A percentile compares a stretch with the other conserved stretches of the same genome.
Evolutionary conservation across 2,113 vertebrate species (phyloP).

Genomic region (Tursiops truncatus): DNA sequence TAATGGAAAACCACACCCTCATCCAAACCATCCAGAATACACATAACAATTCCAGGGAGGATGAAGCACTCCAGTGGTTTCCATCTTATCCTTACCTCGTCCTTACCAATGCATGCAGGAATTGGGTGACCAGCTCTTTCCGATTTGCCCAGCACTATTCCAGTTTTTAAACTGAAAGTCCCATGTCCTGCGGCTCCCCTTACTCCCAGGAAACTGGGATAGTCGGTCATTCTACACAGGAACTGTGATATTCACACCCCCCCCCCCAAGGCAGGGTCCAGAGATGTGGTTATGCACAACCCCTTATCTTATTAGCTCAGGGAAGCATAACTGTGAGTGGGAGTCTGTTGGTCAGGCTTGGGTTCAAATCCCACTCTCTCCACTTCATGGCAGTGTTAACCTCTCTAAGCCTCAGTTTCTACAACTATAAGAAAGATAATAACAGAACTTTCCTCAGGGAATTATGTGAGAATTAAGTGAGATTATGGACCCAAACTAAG

Average conservation of each 20-base stretch:
- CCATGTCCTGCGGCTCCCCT: not conserved
- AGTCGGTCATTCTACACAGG: not conserved
- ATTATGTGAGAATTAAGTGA: not conserved
- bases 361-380: constrained; percentile 1
- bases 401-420: not conserved
- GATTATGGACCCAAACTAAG: not conserved
- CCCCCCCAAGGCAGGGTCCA: not conserved
- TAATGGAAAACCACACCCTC: not conserved
- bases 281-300: not conserved
- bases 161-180: not conserved
- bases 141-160: not conserved
- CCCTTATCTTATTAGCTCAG: not conserved
- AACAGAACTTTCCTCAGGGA: not conserved
- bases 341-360: not conserved
- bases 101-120: not conserved
- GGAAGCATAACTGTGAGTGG: not conserved
- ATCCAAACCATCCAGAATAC: not conserved
- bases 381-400: not conserved
- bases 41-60: not conserved
- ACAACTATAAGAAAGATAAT: not conserved
- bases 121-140: not conserved
- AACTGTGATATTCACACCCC: not conserved
- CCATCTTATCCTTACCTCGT: not conserved
- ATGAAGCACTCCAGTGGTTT: not conserved
- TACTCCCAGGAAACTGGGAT: not conserved